Conservation (phyloP, 2,113 vertebrate species). For the Seriola aureovittata region DNA sequence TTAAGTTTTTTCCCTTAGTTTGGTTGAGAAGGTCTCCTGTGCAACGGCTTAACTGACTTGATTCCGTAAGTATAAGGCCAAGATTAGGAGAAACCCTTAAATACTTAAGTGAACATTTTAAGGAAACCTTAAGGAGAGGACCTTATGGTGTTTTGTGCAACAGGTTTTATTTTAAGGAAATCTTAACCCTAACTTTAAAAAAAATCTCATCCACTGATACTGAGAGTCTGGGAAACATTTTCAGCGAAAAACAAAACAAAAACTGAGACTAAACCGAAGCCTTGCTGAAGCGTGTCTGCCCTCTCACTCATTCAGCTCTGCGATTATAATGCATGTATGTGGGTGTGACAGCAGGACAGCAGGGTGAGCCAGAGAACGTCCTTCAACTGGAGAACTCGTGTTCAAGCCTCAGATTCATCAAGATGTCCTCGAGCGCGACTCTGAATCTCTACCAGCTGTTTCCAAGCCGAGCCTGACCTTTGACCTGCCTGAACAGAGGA, state of each 20-base stretch:
- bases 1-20: too few species aligned
- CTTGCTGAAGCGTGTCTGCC: neutral
- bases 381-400: neutral
- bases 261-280: neutral
- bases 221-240: neutral
- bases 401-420: slow-evolving; percentile 19
- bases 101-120: too few species aligned
- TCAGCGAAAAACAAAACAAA: neutral
- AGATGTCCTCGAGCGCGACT: too few species aligned
- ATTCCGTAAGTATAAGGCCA: too few species aligned
- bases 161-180: too few species aligned
- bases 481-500: slow-evolving; percentile 16
- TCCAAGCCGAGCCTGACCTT: slow-evolving; percentile 26
- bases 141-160: too few species aligned
- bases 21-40: too few species aligned
- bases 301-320: neutral
- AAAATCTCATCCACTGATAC: too few species aligned
- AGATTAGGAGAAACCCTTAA: too few species aligned
- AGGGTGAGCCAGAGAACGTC: neutral
- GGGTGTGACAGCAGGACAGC: neutral
- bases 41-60: too few species aligned
- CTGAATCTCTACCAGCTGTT: slow-evolving; percentile 26
- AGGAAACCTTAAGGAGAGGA: too few species aligned
- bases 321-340: neutral
- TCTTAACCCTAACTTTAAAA: too few species aligned